Evolutionary conservation across 2,113 vertebrate species (phyloP).

Genomic region (Sialia sialis): DNA sequence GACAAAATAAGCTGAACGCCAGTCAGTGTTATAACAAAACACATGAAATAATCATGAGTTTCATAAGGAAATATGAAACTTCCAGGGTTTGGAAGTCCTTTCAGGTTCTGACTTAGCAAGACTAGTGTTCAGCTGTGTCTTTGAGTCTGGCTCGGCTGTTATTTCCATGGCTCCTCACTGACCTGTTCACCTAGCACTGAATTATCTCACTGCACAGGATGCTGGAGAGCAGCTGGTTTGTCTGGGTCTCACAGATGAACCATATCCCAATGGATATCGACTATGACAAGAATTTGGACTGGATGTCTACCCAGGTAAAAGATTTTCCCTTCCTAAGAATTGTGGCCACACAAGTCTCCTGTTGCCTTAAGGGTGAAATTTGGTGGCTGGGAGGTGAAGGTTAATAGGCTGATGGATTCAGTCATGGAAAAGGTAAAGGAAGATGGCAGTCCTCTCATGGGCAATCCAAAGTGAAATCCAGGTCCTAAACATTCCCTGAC

Average conservation of each 20-base stretch:
- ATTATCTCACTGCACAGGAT: constrained; percentile 38
- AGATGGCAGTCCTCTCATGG: neutral
- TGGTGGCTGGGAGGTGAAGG: neutral
- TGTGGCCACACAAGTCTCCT: neutral
- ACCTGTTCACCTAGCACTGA: neutral
- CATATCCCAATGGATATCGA: constrained; percentile 73
- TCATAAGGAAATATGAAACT: neutral
- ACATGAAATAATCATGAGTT: neutral
- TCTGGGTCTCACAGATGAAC: constrained; percentile 75
- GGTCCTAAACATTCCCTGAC: neutral
- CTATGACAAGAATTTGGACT: constrained; percentile 75
- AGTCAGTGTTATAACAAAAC: neutral
- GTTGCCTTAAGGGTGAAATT: neutral
- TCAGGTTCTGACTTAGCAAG: neutral
- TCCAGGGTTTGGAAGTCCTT: neutral
- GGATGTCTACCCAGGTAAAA: constrained; percentile 77
- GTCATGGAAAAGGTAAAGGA: neutral
- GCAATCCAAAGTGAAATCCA: neutral
- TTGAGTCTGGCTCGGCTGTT: neutral
- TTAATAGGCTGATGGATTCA: neutral
- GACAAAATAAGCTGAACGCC: neutral
- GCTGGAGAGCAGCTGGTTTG: constrained; percentile 73
- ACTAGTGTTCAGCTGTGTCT: neutral
- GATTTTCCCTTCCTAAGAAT: neutral
- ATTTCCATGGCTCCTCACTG: accelerated